Evolutionary conservation across 2,888 invertebrate genomes (phyloP), one percentile per base, ranked within the genome.

Genomic region (Kryphioiulus occultus): DNA sequence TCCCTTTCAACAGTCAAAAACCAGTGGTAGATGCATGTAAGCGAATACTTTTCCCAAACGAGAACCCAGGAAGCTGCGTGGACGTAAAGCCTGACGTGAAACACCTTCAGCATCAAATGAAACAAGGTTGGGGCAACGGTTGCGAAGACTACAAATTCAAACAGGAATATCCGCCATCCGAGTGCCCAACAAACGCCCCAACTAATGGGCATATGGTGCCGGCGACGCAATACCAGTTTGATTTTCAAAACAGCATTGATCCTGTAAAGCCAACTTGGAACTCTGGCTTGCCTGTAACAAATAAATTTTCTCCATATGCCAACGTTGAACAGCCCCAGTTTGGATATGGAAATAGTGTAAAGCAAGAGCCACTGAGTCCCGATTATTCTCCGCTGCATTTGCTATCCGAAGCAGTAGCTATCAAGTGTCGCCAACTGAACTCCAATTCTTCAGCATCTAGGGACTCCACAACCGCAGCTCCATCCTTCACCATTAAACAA

Each of bases 391-490:
- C 87, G 3, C 35, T 87, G 32, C 85, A 87, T 15, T n/a, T 87
- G 2, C 85, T 87, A 53, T 87, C 87, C 12, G 87, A 87, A 53
- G 87, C 87, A n/a, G 85, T 82, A 12, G 84, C 85, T 30, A 84
- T 87, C 22, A 87, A 87, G 47, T 85, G 85, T 86, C 44, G 85
- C 10, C 87, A 87, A 15, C 35, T 39, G 17, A 53, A 86, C 22
- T 35, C 35, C n/a, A 84, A 32, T 35, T 35, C 84, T 2, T 84
- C 84, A n/a, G n/a, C 42, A 68, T 26, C 68, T 7, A 68, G 68
- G 12, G 68, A 68, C 68, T 68, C 9, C 26, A 19, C 53, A 53
- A 53, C 53, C 53, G 7, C 68, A 68, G 68, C 26, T 1, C 68
- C 84, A 7, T 9, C 32, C 32, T 42, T 39, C 22, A 39, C 84